Percentiles rank a stretch among this genome's conserved stretches.
These are phyloP conservation scores for Ridgeia piscesae DNA, from an alignment of 1,140 invertebrate species.

Conservation along the genomic window DNA sequence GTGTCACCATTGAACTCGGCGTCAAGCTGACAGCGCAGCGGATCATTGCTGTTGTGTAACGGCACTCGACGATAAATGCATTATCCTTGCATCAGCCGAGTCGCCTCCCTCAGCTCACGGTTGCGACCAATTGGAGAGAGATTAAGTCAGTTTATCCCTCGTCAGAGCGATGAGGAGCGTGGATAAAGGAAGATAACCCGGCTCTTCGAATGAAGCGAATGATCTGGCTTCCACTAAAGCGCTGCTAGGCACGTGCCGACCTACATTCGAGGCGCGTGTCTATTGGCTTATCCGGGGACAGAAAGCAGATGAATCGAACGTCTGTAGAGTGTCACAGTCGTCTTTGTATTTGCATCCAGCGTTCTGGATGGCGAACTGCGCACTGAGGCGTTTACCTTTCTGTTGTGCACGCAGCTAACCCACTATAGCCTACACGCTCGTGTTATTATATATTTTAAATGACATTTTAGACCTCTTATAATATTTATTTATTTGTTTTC, in stretches of 20 bases:
- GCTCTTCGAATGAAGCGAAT: not conserved
- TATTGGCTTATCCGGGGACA: not conserved
- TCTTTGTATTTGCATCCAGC: not conserved
- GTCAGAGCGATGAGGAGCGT: not conserved
- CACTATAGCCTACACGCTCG: too few relatives aligned
- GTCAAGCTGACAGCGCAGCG: not conserved
- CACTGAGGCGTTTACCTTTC: not conserved
- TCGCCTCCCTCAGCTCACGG: not conserved
- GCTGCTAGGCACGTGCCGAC: not conserved
- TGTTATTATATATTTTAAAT: too few relatives aligned
- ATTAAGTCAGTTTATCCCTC: conserved; percentile 1
- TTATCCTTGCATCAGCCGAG: not conserved
- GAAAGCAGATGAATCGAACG: not conserved
- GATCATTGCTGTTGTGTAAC: not conserved
- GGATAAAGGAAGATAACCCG: not conserved
- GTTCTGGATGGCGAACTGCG: not conserved
- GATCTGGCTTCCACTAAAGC: not conserved
- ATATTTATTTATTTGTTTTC: too few relatives aligned
- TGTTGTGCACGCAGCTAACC: not conserved
- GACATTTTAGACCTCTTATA: too few relatives aligned
- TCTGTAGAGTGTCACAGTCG: not conserved
- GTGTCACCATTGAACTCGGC: not conserved
- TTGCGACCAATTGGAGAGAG: not conserved
- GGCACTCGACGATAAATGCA: not conserved
- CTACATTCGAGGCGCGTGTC: not conserved